A percentile compares a stretch with the other conserved stretches of the same genome.
phyloP scores from a whole-genome alignment of 2,797 vertebrate species.

The Myotis planiceps region DNA sequence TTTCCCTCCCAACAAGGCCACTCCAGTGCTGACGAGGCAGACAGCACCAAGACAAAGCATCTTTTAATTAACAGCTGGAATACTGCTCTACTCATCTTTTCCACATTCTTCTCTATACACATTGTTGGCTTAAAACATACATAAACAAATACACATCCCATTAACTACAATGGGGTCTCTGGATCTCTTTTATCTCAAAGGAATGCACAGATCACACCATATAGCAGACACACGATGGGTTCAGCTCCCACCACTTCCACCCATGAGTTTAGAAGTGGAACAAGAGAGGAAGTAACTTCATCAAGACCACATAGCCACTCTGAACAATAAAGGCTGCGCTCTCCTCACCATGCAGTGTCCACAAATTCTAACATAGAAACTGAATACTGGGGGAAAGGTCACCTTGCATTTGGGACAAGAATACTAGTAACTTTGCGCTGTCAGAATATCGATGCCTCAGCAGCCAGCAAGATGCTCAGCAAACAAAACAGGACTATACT shows the following conservation, averaged over 20 bases:
- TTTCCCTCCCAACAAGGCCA: background rate
- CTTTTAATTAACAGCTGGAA: background rate
- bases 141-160: background rate
- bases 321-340: background rate
- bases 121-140: background rate
- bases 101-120: background rate
- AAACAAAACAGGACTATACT: background rate
- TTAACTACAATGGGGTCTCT: background rate
- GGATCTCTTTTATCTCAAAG: background rate
- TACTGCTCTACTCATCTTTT: background rate
- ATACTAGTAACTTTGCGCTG: background rate
- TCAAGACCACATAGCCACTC: background rate
- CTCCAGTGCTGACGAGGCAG: accelerated
- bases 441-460: background rate
- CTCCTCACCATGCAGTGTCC: background rate
- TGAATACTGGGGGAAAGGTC: background rate
- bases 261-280: background rate
- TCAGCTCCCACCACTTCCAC: background rate
- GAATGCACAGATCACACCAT: background rate
- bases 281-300: background rate
- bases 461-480: background rate
- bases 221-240: accelerated
- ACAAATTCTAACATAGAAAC: background rate
- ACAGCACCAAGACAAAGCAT: background rate
- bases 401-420: background rate